phyloP scores from a whole-genome alignment of 2,888 invertebrate genomes.

The Pharmacophagus antenor region DNA sequence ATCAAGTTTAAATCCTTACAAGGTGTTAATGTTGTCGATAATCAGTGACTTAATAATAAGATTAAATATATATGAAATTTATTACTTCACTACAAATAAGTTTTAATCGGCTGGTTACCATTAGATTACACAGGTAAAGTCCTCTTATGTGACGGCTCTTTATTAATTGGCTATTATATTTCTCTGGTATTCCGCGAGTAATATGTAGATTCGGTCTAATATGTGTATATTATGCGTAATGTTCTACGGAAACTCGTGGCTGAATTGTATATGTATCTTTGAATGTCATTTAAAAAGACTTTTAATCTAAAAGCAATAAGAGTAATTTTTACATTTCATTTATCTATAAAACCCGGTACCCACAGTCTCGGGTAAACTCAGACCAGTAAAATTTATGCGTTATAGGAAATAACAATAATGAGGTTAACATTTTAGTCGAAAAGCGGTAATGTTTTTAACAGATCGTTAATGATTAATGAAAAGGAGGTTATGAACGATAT shows the following conservation, averaged over 20 bases:
- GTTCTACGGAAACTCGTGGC: not conserved
- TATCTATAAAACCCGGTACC: too few relatives aligned
- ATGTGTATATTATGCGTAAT: not conserved
- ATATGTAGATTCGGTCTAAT: not conserved
- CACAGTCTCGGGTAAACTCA: not conserved
- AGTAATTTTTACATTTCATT: too few relatives aligned
- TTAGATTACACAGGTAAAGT: not conserved
- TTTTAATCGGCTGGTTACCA: not conserved
- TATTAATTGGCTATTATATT: not conserved
- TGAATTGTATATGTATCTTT: not conserved
- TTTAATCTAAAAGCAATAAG: too few relatives aligned
- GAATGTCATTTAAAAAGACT: not conserved
- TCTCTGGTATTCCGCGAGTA: not conserved
- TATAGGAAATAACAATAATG: too few relatives aligned
- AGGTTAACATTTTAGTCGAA: not conserved
- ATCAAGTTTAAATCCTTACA: not conserved
- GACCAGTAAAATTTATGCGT: too few relatives aligned
- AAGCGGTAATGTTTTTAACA: not conserved
- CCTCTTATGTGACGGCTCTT: not conserved
- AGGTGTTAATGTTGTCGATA: not conserved
- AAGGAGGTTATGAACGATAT: slow-evolving; percentile 15
- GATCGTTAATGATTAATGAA: slow-evolving; percentile 20
- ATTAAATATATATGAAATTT: not conserved
- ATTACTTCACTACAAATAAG: not conserved
- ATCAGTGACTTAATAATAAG: not conserved